Base-by-base conservation (phyloP, 2,113 vertebrate species). In the Neolamprologus brichardi region DNA sequence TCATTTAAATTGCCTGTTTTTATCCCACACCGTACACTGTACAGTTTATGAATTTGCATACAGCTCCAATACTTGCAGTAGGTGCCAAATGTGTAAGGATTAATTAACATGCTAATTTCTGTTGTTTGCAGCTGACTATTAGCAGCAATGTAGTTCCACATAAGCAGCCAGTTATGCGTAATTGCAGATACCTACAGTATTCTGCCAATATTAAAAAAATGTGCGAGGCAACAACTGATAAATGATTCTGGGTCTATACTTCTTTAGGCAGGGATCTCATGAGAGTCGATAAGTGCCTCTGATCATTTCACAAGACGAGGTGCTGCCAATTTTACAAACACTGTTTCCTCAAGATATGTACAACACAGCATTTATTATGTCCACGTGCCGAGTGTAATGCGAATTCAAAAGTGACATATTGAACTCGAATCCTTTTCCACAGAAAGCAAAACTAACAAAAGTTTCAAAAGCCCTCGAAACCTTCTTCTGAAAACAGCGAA, bases 21-120 rank as follows among this genome's bases (percentile, higher is more conserved):
- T 81, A 37, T n/a, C 20, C 18, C 14, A 39, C 23, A 39, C 46
- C 2, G 1, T 82, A 52, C n/a, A 30, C 37, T 34, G 34, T 28
- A 39, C 6, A 60, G 41, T 78, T 77, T 30, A 30, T 80, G 11
- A 85, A 87, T 87, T 58, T 75, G 44, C 72, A 83, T 81, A 81
- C 54, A 84, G 8, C 72, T 83, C 2, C 44, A 87, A 82, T 84
- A 90, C 85, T 80, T 20, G 30, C 13, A 56, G 78, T 30, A 13
- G 62, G 80, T 79, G 60, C 62, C 85, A 86, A 84, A 88, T 83
- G 25, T 85, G n/a, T 77, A 58, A 70, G 56, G 60, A 82, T 88
- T 82, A 87, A 85, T 87, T 84, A 89, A 46, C 83, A 85, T 86
- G 88, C 49, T 79, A 25, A 85, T 87, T 64, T 81, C 10, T 15